Evolutionary conservation across 2,113 vertebrate genomes (phyloP), one percentile per base, ranked within the genome.

Genomic region (Hippocampus guttulatus): DNA sequence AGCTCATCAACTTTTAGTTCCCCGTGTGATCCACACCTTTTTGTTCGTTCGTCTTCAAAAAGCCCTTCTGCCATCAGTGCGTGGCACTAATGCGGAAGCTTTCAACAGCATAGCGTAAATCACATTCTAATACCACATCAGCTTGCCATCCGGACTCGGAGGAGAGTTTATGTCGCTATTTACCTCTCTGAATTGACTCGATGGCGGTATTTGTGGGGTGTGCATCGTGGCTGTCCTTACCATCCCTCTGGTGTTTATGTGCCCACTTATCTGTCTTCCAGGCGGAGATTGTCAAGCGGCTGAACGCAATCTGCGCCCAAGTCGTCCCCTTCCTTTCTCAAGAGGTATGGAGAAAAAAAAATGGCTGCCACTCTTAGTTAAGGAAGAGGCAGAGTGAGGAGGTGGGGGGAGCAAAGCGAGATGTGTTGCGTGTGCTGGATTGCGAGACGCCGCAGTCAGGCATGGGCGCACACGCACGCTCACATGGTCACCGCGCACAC

Each of bases 221-320:
- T 18, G 23, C 62, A 67, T 64, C 18, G 66, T 64, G 30, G 60
- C n/a, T 25, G 41, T 23, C 63, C 27, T 23, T 74, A 60, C 5
- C 76, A 75, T 25, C 16, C 61, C 5, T 68, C 15, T 62, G 73
- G 45, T 76, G 60, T 70, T 60, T 61, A n/a, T 76, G 41, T 23
- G 23, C 74, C 77, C 75, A 74, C 79, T 72, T 77, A 69, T 75
- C 61, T 93, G 81, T 86, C 79, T 91, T 91, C 65, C 93, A 98
- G 96, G 95, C 95, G 86, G 96, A 98, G 92, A 98, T 98, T 84
- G 96, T 96, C 88, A 98, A 98, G 81, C 93, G 96, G 77, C 94
- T 97, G 90, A 98, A 98, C n/a, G 95, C 96, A 85, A 98, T 98
- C 92, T 98, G 96, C 84, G 96, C 95, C 74, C 95, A 98, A 93